Conservation (phyloP, 1,140 invertebrate genomes). For the Brachystomella parvula region DNA sequence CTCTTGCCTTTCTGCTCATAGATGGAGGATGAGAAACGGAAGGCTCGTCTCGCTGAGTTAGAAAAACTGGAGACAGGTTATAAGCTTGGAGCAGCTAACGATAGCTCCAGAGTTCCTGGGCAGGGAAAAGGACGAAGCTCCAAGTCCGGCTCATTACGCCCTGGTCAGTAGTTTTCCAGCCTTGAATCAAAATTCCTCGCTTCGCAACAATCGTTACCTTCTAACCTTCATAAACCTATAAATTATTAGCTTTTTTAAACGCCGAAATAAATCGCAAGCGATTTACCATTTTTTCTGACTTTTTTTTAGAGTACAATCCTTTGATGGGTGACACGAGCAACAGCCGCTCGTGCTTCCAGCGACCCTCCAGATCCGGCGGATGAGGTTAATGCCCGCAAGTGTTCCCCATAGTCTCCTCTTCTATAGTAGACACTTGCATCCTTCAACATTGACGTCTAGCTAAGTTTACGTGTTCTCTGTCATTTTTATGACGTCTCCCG, state of each 20-base stretch:
- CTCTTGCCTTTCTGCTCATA: too few relatives aligned
- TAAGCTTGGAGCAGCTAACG: not conserved
- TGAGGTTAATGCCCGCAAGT: constrained; percentile 14
- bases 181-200: too few relatives aligned
- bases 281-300: not conserved
- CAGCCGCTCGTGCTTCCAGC: not conserved
- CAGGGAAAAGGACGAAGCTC: not conserved
- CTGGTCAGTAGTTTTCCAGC: constrained; percentile 8
- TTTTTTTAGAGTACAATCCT: constrained; percentile 11
- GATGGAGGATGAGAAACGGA: not conserved
- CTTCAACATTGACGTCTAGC: too few relatives aligned
- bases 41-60: not conserved
- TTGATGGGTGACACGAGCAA: constrained; percentile 1
- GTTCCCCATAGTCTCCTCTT: too few relatives aligned
- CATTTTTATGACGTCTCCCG: not conserved
- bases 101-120: not conserved
- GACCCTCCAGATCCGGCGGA: not conserved
- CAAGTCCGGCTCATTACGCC: not conserved
- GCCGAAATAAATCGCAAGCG: not conserved
- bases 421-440: too few relatives aligned
- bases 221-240: not conserved
- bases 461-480: too few relatives aligned
- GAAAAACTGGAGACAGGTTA: not conserved
- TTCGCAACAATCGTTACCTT: too few relatives aligned
- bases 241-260: not conserved